Evolutionary conservation across 2,888 invertebrate genomes (phyloP), one percentile per base, ranked within the genome.

Genomic region (Xestia c-nigrum): DNA sequence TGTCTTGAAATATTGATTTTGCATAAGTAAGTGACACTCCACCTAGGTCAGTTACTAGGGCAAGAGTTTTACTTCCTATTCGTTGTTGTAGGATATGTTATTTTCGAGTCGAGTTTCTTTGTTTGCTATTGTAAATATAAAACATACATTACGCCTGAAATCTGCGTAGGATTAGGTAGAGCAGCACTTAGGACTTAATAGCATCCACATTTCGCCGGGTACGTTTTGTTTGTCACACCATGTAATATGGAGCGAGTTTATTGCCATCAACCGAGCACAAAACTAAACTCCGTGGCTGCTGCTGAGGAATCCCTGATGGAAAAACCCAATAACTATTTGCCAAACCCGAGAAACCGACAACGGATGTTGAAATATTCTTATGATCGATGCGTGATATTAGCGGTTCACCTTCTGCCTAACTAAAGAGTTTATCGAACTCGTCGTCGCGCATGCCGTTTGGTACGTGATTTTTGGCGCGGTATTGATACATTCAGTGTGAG

Each of bases 1-100:
- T 52, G 72, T 16, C 65, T 61, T 78, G 73, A 64, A 68, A 71
- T 82, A 82, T 81, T 78, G 82, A 81, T 81, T 82, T 73, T 77
- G 78, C 77, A 73, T 76, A 72, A 40, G 50, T 82, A 68, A 81
- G 38, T 31, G 24, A 61, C 43, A 21, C 50, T 40, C 74, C 69
- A 74, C 69, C 67, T 74, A 72, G 67, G 61, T 65, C 38, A 21
- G 50, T 57, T 61, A 70, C 40, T 70, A 72, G 55, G 52, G 43
- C 63, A 72, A 61, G 69, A 65, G 38, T 50, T 64, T 64, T 38
- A 79, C 40, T 14, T 55, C 31, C 3, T 64, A 1, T 67, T 72
- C 57, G 46, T 47, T 78, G 10, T 65, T 67, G 16, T 16, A 14
- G 16, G n/a, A 43, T 21, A 1, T 38, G n/a, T 0, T 2, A 6